Conservation (phyloP, 2,888 invertebrate species). For the Drosophila neonasuta region DNA sequence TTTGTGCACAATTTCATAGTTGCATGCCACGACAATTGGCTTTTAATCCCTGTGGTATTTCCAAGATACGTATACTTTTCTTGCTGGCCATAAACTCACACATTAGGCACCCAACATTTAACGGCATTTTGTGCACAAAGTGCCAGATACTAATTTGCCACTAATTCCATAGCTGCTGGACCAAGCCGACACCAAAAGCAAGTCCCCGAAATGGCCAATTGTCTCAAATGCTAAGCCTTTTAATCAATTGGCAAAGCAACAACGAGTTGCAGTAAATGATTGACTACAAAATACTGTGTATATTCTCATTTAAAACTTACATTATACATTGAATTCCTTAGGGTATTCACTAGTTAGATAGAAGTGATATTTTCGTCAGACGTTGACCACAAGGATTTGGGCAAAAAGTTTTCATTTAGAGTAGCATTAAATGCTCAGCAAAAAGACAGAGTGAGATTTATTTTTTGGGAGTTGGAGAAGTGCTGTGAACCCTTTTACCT, state of each 20-base stretch:
- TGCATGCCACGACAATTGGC: not conserved
- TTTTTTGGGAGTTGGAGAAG: not conserved
- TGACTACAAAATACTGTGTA: constrained; percentile 15
- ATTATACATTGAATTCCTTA: not conserved
- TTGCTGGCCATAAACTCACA: constrained; percentile 65
- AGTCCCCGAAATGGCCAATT: constrained; percentile 55
- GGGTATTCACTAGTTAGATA: constrained; percentile 16
- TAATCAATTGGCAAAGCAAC: constrained; percentile 72
- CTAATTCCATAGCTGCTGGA: constrained; percentile 52
- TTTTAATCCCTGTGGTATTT: constrained; percentile 22
- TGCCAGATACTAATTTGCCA: constrained; percentile 61
- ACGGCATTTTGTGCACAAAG: constrained; percentile 44
- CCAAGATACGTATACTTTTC: constrained; percentile 14
- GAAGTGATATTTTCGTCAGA: constrained; percentile 42
- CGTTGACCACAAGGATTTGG: constrained; percentile 53
- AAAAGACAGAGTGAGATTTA: constrained; percentile 58
- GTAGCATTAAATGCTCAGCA: constrained; percentile 70
- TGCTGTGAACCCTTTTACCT: constrained; percentile 33
- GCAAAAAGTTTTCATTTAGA: constrained; percentile 65
- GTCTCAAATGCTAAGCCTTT: constrained; percentile 72
- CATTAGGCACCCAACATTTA: constrained; percentile 69
- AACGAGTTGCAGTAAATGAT: not conserved
- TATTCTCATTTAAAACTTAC: not conserved
- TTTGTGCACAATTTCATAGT: not conserved
- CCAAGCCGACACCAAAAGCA: constrained; percentile 23